Evolutionary conservation across 2,797 vertebrate species (phyloP), one percentile per base, ranked within the genome.

Genomic region (Gymnoscopelus microlampas): DNA sequence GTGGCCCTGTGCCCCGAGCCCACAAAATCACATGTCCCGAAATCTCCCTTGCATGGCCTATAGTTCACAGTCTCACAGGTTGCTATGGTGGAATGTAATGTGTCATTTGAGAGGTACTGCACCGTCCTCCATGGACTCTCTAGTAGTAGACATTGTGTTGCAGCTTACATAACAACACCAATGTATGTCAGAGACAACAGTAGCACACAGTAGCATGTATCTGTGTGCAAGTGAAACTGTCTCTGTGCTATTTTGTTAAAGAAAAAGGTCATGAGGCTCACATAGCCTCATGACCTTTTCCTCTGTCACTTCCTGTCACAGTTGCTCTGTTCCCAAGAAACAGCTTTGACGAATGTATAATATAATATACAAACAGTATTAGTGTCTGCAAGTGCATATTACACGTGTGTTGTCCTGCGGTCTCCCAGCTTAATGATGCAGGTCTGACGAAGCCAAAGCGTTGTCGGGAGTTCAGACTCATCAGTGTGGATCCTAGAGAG

Each of bases 401-500:
- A 11, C 32, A 13, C 24, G 10, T 14, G 55, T 32, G 23, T 6
- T 68, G 69, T 3, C 54, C 10, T 70, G 71, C 76, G 68, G 79
- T 54, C 78, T 82, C 80, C 77, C 39, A 71, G 60, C 63, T 71
- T 63, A 15, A 13, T 83, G 76, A 85, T 86, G 78, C 77, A 29
- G 63, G 77, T 72, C 72, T 76, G 76, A 70, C 78, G 12, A 15
- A 87, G 92, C 85, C 90, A 85, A 85, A 82, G 79, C 68, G 29
- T 26, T 84, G 87, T 81, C 73, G 86, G 86, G 88, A 90, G 88
- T 91, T 91, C 86, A 90, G 82, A 91, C 82, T 88, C 85, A 85
- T 91, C 87, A 88, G 83, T 50, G 89, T 93, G 90, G 90, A 92
- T 91, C 85, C 87, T 79, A 82, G 88, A 74, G 90, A 94, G 92